phyloP scores from a whole-genome alignment of 2,797 vertebrate species.

The Bothrops alternatus region DNA sequence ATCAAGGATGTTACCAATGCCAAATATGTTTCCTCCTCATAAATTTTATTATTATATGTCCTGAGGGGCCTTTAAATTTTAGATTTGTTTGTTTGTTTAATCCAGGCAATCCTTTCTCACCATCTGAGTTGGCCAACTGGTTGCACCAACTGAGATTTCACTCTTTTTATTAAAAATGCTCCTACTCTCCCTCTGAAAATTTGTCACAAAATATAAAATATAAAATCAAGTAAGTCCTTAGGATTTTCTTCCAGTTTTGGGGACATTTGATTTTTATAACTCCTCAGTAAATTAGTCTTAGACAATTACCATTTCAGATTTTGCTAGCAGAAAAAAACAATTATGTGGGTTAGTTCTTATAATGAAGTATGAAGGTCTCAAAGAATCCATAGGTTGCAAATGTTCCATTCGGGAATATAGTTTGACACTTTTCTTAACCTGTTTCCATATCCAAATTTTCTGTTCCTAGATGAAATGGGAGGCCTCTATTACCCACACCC shows the following conservation, averaged over 20 bases:
- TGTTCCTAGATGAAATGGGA: not conserved
- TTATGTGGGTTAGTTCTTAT: not conserved
- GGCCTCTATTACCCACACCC: not conserved
- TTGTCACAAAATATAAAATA: not conserved
- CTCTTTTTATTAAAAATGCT: not conserved
- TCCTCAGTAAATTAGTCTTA: not conserved
- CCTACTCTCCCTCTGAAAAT: not conserved
- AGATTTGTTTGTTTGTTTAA: not conserved
- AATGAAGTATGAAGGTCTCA: not conserved
- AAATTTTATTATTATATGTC: not conserved
- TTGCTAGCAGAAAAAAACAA: not conserved
- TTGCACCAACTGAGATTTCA: not conserved
- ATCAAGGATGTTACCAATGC: slow-evolving; percentile 6
- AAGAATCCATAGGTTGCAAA: not conserved
- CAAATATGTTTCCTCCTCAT: slow-evolving; percentile 13
- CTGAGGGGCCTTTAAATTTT: not conserved
- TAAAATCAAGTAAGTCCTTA: not conserved
- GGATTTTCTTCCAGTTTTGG: not conserved
- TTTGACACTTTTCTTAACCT: not conserved
- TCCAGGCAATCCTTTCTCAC: not conserved
- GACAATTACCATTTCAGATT: not conserved
- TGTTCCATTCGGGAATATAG: not conserved
- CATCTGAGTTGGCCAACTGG: slow-evolving; percentile 4
- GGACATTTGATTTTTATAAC: not conserved
- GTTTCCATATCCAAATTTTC: not conserved